Evolutionary conservation across 2,113 vertebrate species (phyloP).

Genomic region (Pollachius pollachius): DNA sequence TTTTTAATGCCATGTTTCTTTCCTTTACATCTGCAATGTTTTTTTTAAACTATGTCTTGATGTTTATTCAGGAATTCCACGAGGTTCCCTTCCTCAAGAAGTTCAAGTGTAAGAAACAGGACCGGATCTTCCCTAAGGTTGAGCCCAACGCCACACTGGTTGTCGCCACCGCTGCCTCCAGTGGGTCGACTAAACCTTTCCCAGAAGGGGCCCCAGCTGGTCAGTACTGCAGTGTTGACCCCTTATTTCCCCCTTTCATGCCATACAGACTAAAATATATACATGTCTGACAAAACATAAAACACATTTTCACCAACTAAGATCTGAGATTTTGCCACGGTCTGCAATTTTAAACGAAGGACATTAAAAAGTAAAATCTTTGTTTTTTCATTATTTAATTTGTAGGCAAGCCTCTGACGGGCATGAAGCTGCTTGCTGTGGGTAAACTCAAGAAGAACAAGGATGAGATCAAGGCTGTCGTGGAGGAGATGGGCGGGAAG

Average conservation of each 20-base stretch:
- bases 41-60: not conserved
- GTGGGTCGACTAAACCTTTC: constrained; percentile 27
- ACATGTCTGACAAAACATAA: not conserved
- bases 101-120: constrained; percentile 90
- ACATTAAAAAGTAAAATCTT: not conserved
- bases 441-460: constrained; percentile 91
- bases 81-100: constrained; percentile 93
- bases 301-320: no score
- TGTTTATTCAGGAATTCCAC: constrained; percentile 80
- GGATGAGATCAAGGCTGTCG: constrained; percentile 83
- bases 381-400: not conserved
- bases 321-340: no score
- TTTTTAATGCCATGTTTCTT: not conserved
- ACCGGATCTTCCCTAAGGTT: constrained; percentile 82
- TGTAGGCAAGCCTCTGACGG: constrained; percentile 86
- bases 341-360: no score
- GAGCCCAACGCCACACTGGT: constrained; percentile 11
- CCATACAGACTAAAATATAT: not conserved
- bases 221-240: constrained; percentile 32
- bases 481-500: constrained; percentile 92
- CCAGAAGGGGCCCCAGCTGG: constrained; percentile 72
- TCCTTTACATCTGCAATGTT: not conserved
- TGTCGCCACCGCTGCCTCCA: constrained; percentile 50
- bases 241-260: no score
- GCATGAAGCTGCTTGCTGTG: constrained; percentile 84